Percentiles rank a stretch among this genome's conserved stretches.
Evolutionary conservation across 2,113 vertebrate genomes (phyloP).

Genomic region (Tyto alba): DNA sequence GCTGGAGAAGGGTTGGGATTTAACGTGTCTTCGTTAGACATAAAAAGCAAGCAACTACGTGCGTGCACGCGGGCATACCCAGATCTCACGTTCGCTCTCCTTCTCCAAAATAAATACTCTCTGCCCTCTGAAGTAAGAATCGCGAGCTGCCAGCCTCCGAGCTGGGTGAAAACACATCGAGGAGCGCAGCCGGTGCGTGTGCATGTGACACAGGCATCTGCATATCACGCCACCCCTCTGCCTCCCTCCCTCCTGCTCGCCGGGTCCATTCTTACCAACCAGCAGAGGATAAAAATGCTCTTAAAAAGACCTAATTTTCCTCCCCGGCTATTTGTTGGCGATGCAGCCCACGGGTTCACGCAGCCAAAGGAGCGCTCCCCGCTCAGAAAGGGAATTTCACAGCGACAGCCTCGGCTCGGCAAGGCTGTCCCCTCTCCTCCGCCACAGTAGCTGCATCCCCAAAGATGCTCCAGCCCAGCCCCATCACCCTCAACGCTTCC

Average conservation of each 20-base stretch:
- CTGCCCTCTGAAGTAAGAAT: neutral
- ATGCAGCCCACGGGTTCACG: neutral
- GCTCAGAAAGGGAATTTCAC: neutral
- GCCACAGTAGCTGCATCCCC: neutral
- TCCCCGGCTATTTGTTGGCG: neutral
- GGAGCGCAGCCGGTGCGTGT: neutral
- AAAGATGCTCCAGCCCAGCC: neutral
- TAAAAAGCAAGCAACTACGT: neutral
- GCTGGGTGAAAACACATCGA: neutral
- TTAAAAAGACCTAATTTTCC: neutral
- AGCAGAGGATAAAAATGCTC: neutral
- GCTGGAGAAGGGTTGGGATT: neutral
- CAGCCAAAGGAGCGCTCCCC: neutral
- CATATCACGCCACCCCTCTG: neutral
- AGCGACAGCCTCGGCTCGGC: neutral
- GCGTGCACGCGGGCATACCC: neutral
- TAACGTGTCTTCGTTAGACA: neutral
- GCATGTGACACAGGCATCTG: neutral
- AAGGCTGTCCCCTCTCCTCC: neutral
- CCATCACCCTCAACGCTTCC: rapidly evolving
- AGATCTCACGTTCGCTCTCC: rapidly evolving
- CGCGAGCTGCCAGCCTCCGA: neutral
- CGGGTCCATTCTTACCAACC: neutral
- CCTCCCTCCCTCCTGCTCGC: neutral
- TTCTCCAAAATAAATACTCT: neutral